These are phyloP conservation scores for Melinaea menophilus DNA, from an alignment of 2,888 invertebrate genomes.

Conservation along the genomic window DNA sequence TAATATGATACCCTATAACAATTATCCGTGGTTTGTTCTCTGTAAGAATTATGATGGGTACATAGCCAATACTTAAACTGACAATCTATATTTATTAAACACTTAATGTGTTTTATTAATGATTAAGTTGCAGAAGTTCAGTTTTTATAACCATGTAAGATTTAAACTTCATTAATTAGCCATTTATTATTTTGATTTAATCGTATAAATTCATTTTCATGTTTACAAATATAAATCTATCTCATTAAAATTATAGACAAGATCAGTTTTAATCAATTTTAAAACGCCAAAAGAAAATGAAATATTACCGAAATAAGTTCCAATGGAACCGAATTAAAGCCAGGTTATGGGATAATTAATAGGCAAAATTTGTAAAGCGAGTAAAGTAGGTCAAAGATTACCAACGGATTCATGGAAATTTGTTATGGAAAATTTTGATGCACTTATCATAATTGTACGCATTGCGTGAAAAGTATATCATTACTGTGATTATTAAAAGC, in stretches of 20 bases:
- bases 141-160: too few relatives aligned
- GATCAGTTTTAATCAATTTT: slow-evolving; percentile 9
- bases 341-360: slow-evolving; percentile 27
- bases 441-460: slow-evolving; percentile 17
- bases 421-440: slow-evolving; percentile 32
- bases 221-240: neutral
- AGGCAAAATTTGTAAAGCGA: slow-evolving; percentile 25
- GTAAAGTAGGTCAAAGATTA: slow-evolving; percentile 31
- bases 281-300: slow-evolving; percentile 27
- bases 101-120: too few relatives aligned
- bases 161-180: too few relatives aligned
- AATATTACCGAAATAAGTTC: slow-evolving; percentile 18
- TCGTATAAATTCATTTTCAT: neutral
- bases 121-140: too few relatives aligned
- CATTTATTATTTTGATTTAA: neutral
- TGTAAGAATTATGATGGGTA: too few relatives aligned
- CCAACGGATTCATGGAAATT: slow-evolving; percentile 29
- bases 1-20: too few relatives aligned
- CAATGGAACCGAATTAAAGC: slow-evolving; percentile 17
- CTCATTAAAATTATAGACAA: neutral
- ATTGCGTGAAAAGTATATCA: slow-evolving; percentile 9
- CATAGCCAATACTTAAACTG: too few relatives aligned
- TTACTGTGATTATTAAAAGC: slow-evolving; percentile 3
- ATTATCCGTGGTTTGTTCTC: too few relatives aligned
- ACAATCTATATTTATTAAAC: too few relatives aligned